Base-by-base conservation (phyloP, 2,113 vertebrate genomes). In the Corynorhinus townsendii region DNA sequence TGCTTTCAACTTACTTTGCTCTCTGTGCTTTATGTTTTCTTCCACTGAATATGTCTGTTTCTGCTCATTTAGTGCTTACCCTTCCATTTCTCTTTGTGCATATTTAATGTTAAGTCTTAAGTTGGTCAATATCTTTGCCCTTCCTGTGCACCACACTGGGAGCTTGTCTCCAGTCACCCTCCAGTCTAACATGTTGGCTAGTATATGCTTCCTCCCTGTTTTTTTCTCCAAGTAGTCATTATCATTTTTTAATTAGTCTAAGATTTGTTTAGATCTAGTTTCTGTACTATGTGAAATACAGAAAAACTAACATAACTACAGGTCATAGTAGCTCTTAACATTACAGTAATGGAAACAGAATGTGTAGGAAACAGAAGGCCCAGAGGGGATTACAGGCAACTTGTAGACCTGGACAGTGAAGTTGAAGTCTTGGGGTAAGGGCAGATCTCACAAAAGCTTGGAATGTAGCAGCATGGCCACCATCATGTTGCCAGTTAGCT, bases 381-480 rank as follows among this genome's bases (percentile, higher is more conserved):
- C 22, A 17, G 52, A 72, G 17, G 59, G 47, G 33, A n/a, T 45
- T 54, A 11, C 24, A 33, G 72, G 49, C 20, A 30, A 30, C 73
- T 30, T n/a, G 33, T 4, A 43, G 40, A 43, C 64, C 30, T 68
- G 35, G 24, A 68, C 4, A 2, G 5, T 80, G 69, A 33, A 11
- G 28, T 33, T 81, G 66, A 24, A 24, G 38, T 38, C 59, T 47
- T 35, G 40, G 40, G 40, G 20, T 9, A 26, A n/a, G 54, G 38
- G 66, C 30, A 45, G 35, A 47, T 49, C 72, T 77, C 69, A 35
- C 14, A 24, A 49, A 69, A 38, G 66, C 45, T 7, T 80, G 75
- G 26, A 33, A 7, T 3, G 28, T 6, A 45, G 68, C 3, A 0
- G 3, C 16, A 8, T 30, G 30, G 1, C 35, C 43, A 33, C 43